These are phyloP conservation scores for Seira sanloemensis DNA, from an alignment of 2,888 invertebrate species.

Conservation along the genomic window DNA sequence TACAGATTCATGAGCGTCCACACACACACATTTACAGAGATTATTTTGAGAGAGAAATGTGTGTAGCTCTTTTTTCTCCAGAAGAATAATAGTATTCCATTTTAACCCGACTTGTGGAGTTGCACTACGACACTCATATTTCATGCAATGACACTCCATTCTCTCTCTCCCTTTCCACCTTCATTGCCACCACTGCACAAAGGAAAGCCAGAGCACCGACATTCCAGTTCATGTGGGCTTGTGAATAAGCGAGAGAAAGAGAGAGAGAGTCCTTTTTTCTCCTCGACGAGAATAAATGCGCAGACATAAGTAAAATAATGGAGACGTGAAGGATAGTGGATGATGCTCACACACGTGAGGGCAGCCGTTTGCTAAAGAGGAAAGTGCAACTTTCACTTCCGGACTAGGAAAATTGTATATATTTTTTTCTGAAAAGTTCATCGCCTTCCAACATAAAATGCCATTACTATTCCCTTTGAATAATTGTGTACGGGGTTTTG, in stretches of 20 bases:
- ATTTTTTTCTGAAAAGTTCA: not conserved
- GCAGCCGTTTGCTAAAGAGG: not conserved
- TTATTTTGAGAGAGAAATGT: constrained; percentile 37
- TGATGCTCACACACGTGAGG: not conserved
- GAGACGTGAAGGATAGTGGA: too few relatives aligned
- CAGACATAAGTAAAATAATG: not conserved
- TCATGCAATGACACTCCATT: constrained; percentile 62
- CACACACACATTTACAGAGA: constrained; percentile 37
- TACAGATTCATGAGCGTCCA: constrained; percentile 64
- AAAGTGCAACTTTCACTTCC: not conserved
- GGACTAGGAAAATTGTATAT: not conserved
- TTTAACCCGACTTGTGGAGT: constrained; percentile 18
- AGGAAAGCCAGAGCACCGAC: not conserved
- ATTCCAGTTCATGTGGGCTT: not conserved
- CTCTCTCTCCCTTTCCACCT: constrained; percentile 40
- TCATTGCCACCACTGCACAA: not conserved
- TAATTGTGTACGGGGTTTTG: not conserved
- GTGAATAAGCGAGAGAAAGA: too few relatives aligned
- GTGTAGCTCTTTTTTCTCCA: not conserved
- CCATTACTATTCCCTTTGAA: not conserved
- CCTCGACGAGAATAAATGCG: not conserved
- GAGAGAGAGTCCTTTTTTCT: not conserved
- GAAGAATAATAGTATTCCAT: constrained; percentile 16
- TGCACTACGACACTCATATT: constrained; percentile 61
- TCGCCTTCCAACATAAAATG: not conserved